These are phyloP conservation scores for Urophycis tenuis DNA, from an alignment of 2,797 vertebrate species.

Conservation along the genomic window DNA sequence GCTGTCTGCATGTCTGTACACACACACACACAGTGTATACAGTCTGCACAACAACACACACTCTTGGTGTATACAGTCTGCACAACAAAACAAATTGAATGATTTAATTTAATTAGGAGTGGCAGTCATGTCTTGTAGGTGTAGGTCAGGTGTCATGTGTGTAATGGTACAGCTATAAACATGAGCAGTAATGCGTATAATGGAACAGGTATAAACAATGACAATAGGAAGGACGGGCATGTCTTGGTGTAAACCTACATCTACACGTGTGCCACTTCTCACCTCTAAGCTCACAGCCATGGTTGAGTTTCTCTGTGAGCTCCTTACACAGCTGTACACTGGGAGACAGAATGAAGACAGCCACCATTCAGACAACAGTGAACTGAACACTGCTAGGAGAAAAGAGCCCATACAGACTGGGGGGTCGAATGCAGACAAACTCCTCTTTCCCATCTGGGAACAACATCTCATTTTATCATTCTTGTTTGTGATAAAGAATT, in stretches of 20 bases:
- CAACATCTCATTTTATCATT: neutral
- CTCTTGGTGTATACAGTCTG: neutral
- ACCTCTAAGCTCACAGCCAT: conserved; percentile 84
- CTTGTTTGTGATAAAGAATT: neutral
- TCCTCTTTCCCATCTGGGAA: neutral
- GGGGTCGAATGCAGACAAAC: no score
- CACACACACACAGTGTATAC: conserved; percentile 16
- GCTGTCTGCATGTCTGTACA: conserved; percentile 85
- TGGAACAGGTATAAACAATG: no score
- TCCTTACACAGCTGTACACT: conserved; percentile 90
- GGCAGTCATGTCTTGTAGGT: no score
- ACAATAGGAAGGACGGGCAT: no score
- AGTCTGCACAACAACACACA: neutral
- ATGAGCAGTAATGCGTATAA: no score
- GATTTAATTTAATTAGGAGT: neutral
- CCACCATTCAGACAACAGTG: neutral
- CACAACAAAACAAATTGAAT: neutral
- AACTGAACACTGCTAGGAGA: accelerated
- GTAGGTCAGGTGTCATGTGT: no score
- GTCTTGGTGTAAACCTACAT: neutral
- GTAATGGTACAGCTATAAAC: no score
- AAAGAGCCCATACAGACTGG: no score
- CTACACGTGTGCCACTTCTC: conserved; percentile 42
- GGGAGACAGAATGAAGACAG: conserved; percentile 34
- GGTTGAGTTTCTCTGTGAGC: conserved; percentile 82